Evolutionary conservation across 2,797 vertebrate species (phyloP).

Genomic region (Falco concolor): DNA sequence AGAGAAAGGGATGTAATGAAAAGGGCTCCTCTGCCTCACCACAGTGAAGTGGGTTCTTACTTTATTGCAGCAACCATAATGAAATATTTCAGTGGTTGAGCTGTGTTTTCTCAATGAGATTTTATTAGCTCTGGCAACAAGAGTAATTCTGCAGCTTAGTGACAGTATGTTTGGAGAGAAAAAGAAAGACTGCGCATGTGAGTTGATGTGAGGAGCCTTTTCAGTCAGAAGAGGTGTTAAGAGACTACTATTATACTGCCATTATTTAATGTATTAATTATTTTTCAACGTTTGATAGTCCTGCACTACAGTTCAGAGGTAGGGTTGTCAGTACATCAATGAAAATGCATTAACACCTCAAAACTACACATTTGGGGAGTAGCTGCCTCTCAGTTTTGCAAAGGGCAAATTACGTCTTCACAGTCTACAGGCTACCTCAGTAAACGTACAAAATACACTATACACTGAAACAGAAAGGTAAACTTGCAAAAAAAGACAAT

Average conservation of each 20-base stretch:
- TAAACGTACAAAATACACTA: background rate
- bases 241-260: background rate
- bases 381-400: background rate
- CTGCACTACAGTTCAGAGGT: background rate
- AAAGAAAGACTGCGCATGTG: background rate
- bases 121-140: background rate
- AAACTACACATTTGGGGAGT: background rate
- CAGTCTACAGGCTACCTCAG: background rate
- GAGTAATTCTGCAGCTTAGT: background rate
- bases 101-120: background rate
- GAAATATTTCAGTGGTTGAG: background rate
- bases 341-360: background rate
- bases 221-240: background rate
- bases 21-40: background rate
- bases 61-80: background rate
- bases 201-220: background rate
- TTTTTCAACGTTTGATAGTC: background rate
- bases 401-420: background rate
- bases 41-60: background rate
- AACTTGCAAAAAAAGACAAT: background rate
- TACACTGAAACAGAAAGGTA: background rate
- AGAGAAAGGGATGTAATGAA: background rate
- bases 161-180: background rate
- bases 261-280: background rate
- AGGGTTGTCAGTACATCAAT: accelerated